Evolutionary conservation across 2,113 vertebrate species (phyloP).

Genomic region (Gnathochromis pfefferi): DNA sequence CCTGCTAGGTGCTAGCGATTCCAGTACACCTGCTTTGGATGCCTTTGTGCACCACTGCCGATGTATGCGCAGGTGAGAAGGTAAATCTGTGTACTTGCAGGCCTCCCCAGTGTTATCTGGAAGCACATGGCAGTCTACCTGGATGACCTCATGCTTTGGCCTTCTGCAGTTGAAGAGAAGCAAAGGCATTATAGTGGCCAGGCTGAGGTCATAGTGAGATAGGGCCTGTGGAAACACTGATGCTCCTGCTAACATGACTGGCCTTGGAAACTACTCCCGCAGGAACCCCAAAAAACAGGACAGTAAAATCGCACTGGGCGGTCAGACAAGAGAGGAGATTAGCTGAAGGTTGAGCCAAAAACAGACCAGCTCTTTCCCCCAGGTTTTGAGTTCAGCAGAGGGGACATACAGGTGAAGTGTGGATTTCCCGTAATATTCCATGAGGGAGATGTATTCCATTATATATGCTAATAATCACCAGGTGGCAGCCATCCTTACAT

Average conservation of each 20-base stretch:
- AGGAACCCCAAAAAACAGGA: slow-evolving; percentile 56
- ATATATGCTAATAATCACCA: neutral
- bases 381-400: neutral
- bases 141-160: slow-evolving; percentile 60
- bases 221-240: slow-evolving; percentile 71
- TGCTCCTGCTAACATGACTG: slow-evolving; percentile 53
- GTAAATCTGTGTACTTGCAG: neutral
- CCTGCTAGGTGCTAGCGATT: neutral
- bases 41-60: neutral
- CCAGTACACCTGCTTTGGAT: neutral
- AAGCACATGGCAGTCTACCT: slow-evolving; percentile 50
- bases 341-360: slow-evolving; percentile 21
- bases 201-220: slow-evolving; percentile 72
- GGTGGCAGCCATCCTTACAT: neutral
- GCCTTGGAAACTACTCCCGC: slow-evolving; percentile 41
- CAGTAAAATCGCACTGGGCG: slow-evolving; percentile 55
- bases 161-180: slow-evolving; percentile 49
- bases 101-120: neutral
- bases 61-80: neutral
- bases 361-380: neutral
- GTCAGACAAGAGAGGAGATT: slow-evolving; percentile 30
- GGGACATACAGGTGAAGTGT: slow-evolving; percentile 8
- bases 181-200: slow-evolving; percentile 56
- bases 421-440: neutral
- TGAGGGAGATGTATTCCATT: neutral